Conservation (phyloP, 1,140 invertebrate genomes). For the Zaprionus inermis region DNA sequence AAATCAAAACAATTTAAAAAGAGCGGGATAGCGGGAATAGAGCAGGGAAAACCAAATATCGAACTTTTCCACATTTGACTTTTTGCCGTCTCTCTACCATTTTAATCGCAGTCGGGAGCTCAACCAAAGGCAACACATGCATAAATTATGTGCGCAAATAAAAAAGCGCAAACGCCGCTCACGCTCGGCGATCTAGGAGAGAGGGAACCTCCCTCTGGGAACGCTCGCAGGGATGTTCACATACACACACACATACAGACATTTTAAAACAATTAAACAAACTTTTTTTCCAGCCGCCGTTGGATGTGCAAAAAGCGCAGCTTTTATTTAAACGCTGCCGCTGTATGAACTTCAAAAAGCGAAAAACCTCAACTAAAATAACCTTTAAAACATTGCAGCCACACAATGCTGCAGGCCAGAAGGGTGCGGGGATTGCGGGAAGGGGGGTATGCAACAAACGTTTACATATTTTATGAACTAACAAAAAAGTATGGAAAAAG, state of each 20-base stretch:
- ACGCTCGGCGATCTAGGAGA: not conserved
- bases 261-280: constrained; percentile 60
- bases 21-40: not conserved
- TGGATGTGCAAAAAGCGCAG: constrained; percentile 35
- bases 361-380: constrained; percentile 16
- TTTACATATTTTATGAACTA: constrained; percentile 51
- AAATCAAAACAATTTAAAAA: constrained; percentile 19
- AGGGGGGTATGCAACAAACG: constrained; percentile 7
- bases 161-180: constrained; percentile 15
- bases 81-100: constrained; percentile 29
- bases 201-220: not conserved
- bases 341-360: constrained; percentile 21
- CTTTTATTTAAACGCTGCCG: constrained; percentile 46
- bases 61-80: constrained; percentile 36
- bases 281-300: constrained; percentile 26
- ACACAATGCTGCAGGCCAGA: constrained; percentile 11
- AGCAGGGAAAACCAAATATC: not conserved
- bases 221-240: constrained; percentile 1
- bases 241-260: constrained; percentile 12
- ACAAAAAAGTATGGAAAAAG: constrained; percentile 21
- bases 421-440: not conserved
- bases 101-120: constrained; percentile 28
- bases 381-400: constrained; percentile 39
- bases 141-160: constrained; percentile 47
- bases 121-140: constrained; percentile 42